Conservation (phyloP, 2,797 vertebrate species). For the Xyrichtys novacula region DNA sequence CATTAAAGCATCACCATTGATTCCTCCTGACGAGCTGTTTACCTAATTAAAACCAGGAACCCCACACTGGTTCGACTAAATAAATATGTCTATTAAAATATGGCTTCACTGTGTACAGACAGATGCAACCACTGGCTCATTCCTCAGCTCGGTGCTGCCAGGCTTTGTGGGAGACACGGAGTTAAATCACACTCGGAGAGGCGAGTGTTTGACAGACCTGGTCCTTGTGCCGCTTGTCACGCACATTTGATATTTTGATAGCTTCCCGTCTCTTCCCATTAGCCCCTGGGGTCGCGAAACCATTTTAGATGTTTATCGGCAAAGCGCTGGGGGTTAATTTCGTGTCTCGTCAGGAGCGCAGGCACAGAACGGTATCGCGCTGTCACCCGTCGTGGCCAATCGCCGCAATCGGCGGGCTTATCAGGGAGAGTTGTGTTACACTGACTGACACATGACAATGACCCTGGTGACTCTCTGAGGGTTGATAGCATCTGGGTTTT, state of each 20-base stretch:
- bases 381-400: constrained; percentile 69
- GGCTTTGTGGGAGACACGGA: constrained; percentile 53
- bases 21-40: constrained; percentile 71
- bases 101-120: constrained; percentile 26
- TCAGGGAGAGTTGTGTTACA: constrained; percentile 78
- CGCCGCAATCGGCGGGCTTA: constrained; percentile 73
- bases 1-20: constrained; percentile 72
- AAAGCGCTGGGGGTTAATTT: constrained; percentile 84
- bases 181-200: constrained; percentile 73
- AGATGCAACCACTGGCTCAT: constrained; percentile 39
- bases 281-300: constrained; percentile 82
- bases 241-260: constrained; percentile 86
- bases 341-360: constrained; percentile 79
- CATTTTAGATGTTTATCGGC: constrained; percentile 87
- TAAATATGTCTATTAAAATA: constrained; percentile 71
- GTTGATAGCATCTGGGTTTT: constrained; percentile 79
- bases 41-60: constrained; percentile 72
- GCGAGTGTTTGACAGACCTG: constrained; percentile 80
- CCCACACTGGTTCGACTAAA: constrained; percentile 55
- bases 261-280: constrained; percentile 84
- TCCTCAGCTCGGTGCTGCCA: constrained; percentile 39
- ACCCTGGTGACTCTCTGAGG: constrained; percentile 77
- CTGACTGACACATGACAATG: constrained; percentile 86
- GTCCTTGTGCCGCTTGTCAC: constrained; percentile 83
- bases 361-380: constrained; percentile 67